Conservation (phyloP, 2,888 invertebrate species). For the Artemia sinica region DNA sequence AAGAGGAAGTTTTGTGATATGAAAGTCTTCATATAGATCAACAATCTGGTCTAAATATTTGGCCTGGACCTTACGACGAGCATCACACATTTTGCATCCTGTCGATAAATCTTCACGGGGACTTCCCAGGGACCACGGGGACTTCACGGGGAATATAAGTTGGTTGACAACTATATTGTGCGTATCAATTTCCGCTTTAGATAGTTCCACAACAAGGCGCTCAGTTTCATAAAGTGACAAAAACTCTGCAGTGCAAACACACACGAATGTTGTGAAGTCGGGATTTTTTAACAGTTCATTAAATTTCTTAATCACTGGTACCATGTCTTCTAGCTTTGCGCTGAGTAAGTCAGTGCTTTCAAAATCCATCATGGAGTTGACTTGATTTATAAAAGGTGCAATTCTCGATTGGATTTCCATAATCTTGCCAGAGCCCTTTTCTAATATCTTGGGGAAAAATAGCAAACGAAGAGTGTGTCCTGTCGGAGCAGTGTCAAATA, state of each 20-base stretch:
- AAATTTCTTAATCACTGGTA: constrained; percentile 79
- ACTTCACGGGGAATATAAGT: constrained; percentile 53
- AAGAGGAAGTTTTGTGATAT: constrained; percentile 71
- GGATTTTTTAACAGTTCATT: constrained; percentile 94
- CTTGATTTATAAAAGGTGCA: constrained; percentile 49
- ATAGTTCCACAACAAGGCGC: constrained; percentile 83
- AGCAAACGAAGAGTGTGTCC: constrained; percentile 90
- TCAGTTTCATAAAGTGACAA: constrained; percentile 97
- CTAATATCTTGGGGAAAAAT: constrained; percentile 91
- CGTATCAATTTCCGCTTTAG: constrained; percentile 87
- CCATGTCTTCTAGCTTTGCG: constrained; percentile 79
- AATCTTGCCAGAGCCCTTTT: constrained; percentile 86
- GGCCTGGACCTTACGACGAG: constrained; percentile 72
- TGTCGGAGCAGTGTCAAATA: constrained; percentile 98
- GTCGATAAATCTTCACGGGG: constrained; percentile 40
- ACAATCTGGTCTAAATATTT: constrained; percentile 83
- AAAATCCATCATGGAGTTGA: constrained; percentile 57
- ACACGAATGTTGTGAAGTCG: constrained; percentile 94
- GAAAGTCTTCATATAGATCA: constrained; percentile 95
- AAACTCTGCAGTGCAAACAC: constrained; percentile 98
- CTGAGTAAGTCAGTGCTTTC: constrained; percentile 80
- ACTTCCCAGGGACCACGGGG: constrained; percentile 37
- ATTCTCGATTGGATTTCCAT: constrained; percentile 77
- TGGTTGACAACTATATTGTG: constrained; percentile 98
- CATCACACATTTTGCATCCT: constrained; percentile 67